A percentile compares a stretch with the other conserved stretches of the same genome.
phyloP scores from a whole-genome alignment of 2,797 vertebrate species.

The Arremon aurantiirostris region DNA sequence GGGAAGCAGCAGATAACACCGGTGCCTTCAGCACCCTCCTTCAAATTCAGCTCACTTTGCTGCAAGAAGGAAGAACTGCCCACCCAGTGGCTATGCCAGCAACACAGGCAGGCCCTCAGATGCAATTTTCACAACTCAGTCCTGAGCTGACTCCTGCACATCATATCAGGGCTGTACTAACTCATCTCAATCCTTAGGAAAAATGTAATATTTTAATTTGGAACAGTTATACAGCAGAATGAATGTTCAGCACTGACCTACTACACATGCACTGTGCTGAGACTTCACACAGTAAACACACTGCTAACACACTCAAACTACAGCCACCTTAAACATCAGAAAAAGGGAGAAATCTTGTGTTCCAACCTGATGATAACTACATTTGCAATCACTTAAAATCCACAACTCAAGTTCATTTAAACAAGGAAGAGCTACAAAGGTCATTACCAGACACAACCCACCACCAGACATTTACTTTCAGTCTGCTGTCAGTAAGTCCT shows the following conservation, averaged over 20 bases:
- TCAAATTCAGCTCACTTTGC: neutral
- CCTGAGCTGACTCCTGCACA: neutral
- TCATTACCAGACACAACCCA: neutral
- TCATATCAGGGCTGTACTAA: accelerated
- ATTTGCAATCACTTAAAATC: neutral
- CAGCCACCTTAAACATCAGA: neutral
- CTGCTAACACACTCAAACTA: neutral
- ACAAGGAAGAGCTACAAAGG: neutral
- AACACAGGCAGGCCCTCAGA: accelerated
- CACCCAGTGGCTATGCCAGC: neutral
- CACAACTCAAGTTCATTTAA: neutral
- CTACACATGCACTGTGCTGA: neutral
- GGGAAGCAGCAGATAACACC: neutral
- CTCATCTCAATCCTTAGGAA: accelerated
- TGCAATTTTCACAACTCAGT: neutral
- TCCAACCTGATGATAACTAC: neutral
- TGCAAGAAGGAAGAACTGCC: neutral
- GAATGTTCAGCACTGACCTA: neutral
- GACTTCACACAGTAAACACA: neutral
- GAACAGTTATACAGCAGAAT: neutral
- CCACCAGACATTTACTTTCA: neutral
- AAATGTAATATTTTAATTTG: neutral
- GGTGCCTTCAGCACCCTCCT: neutral
- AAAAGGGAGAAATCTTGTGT: neutral
- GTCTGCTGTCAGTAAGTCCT: neutral